Evolutionary conservation across 2,888 invertebrate genomes (phyloP).

Genomic region (Scaptomyza reducta): DNA sequence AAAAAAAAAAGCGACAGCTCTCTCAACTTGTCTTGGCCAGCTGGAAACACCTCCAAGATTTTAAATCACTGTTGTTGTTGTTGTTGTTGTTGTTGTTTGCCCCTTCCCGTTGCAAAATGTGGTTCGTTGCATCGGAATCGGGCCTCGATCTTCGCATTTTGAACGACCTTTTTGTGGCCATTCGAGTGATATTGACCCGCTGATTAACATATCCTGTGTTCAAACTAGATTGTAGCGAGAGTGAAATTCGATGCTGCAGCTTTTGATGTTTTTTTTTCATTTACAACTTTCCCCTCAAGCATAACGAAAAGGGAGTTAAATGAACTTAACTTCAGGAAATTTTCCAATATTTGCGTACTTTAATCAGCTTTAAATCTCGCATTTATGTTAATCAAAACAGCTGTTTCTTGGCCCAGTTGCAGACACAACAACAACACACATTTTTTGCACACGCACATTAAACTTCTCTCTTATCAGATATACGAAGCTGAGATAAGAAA

Average conservation of each 20-base stretch:
- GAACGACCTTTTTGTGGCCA: slow-evolving; percentile 30
- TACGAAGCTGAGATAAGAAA: neutral
- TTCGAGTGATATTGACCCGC: slow-evolving; percentile 17
- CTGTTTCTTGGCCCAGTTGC: no score
- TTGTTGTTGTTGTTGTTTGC: no score
- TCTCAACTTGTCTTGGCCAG: slow-evolving; percentile 2
- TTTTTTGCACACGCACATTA: neutral
- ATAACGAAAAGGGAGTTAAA: neutral
- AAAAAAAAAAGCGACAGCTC: slow-evolving; percentile 5
- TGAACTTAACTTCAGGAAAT: no score
- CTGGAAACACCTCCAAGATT: slow-evolving; percentile 14
- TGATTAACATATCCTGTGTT: slow-evolving; percentile 20
- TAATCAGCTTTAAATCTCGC: no score
- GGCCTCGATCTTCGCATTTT: slow-evolving; percentile 5
- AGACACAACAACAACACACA: no score
- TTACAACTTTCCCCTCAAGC: slow-evolving; percentile 30
- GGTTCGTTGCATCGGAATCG: neutral
- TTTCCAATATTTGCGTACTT: no score
- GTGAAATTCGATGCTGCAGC: slow-evolving; percentile 27
- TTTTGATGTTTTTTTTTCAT: neutral
- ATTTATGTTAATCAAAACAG: no score
- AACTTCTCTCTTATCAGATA: neutral
- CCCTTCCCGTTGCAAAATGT: neutral
- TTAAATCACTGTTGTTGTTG: slow-evolving; percentile 26
- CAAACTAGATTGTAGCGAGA: slow-evolving; percentile 1